Percentiles rank a stretch among this genome's conserved stretches.
These are phyloP conservation scores for Caenorhabditis sp. DNA, from an alignment of 2,888 invertebrate genomes.

Conservation along the genomic window DNA sequence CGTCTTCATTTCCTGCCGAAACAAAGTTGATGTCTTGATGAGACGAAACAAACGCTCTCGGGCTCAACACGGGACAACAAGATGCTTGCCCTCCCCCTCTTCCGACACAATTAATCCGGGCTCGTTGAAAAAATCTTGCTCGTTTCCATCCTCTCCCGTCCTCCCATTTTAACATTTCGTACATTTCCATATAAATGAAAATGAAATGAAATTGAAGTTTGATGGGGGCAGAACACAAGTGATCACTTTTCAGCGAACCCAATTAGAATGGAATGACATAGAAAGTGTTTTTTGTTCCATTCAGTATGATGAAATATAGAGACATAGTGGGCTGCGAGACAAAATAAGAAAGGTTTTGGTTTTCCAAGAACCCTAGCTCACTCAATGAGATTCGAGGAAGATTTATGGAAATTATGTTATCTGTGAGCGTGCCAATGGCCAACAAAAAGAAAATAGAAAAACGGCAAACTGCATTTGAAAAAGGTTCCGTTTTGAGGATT, in stretches of 20 bases:
- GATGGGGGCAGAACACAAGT: not conserved
- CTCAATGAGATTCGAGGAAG: not conserved
- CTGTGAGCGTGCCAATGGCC: not conserved
- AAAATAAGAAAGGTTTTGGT: not conserved
- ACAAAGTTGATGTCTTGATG: conserved; percentile 13
- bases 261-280: too few species aligned
- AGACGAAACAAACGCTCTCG: conserved; percentile 32
- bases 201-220: conserved; percentile 9
- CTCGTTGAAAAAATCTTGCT: conserved; percentile 17
- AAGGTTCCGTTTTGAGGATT: conserved; percentile 24
- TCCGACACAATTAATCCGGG: conserved; percentile 49
- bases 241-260: too few species aligned
- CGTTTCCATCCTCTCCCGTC: not conserved
- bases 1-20: not conserved
- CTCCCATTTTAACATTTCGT: not conserved
- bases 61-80: conserved; percentile 52
- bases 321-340: not conserved
- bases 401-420: conserved; percentile 54
- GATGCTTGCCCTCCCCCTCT: conserved; percentile 1
- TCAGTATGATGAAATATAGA: too few species aligned
- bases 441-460: not conserved
- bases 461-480: conserved; percentile 21
- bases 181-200: conserved; percentile 6
- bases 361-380: not conserved
- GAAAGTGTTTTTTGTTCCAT: too few species aligned